Evolutionary conservation across 2,888 invertebrate genomes (phyloP).

Genomic region (Camponotus fellah): DNA sequence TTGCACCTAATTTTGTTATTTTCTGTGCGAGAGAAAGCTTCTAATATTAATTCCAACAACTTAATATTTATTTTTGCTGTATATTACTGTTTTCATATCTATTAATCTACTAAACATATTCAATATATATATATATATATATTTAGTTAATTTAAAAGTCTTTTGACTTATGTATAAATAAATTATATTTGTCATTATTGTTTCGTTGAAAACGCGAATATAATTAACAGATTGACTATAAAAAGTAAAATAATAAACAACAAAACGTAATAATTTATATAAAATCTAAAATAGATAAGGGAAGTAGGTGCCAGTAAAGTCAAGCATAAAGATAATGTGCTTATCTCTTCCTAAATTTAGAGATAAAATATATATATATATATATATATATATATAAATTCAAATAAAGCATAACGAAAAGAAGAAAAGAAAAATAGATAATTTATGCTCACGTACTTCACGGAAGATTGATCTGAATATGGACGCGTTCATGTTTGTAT

Average conservation of each 20-base stretch:
- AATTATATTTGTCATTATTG: not conserved
- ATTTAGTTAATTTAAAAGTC: not conserved
- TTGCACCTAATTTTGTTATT: too few relatives aligned
- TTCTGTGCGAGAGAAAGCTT: too few relatives aligned
- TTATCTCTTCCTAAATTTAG: not conserved
- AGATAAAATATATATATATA: not conserved
- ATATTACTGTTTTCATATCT: not conserved
- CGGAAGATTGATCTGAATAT: conserved; percentile 45
- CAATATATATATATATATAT: too few relatives aligned
- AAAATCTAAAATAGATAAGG: not conserved
- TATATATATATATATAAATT: not conserved
- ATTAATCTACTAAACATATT: not conserved
- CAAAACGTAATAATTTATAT: not conserved
- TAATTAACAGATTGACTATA: not conserved
- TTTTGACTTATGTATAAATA: not conserved
- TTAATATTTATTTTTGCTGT: not conserved
- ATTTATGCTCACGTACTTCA: conserved; percentile 58
- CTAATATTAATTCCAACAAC: too few relatives aligned
- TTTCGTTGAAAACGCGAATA: not conserved
- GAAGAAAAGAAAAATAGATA: not conserved
- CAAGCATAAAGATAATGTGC: not conserved
- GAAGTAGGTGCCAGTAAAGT: not conserved
- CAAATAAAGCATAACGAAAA: not conserved
- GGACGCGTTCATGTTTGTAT: conserved; percentile 47
- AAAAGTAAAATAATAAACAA: not conserved